Percentiles rank a stretch among this genome's conserved stretches.
Conservation (phyloP, 53 echinoderm and acorn worm species). For the Arbacia lixula region DNA sequence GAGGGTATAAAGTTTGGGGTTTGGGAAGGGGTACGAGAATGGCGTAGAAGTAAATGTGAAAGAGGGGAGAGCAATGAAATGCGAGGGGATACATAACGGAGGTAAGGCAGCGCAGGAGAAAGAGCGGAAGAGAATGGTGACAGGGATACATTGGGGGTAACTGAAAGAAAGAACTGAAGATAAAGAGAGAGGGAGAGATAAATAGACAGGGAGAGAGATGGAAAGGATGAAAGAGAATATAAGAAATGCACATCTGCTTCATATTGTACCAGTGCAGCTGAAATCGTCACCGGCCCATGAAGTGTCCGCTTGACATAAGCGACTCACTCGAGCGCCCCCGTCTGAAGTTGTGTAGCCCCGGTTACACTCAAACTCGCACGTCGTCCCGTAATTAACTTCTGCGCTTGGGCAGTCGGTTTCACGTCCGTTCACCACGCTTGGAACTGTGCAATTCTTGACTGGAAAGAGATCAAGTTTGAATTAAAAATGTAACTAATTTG, state of each 20-base stretch:
- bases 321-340: not conserved
- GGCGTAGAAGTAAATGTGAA: no score
- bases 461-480: not conserved
- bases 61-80: no score
- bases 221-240: no score
- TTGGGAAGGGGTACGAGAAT: no score
- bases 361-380: conserved; percentile 72
- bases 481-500: not conserved
- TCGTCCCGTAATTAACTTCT: conserved; percentile 58
- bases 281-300: conserved; percentile 61
- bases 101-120: no score
- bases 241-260: not conserved
- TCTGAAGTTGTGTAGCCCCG: conserved; percentile 64
- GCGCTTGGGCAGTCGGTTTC: conserved; percentile 42
- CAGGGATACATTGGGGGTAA: no score
- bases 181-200: no score
- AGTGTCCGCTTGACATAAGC: conserved; percentile 61
- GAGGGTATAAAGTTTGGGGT: no score
- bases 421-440: conserved; percentile 59
- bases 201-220: no score
- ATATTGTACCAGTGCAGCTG: conserved; percentile 65
- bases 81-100: no score
- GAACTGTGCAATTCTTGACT: conserved; percentile 73
- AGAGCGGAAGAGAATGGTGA: no score
- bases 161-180: no score